Base-by-base conservation (phyloP, 2,113 vertebrate genomes). In the Choloepus hoffmanni region DNA sequence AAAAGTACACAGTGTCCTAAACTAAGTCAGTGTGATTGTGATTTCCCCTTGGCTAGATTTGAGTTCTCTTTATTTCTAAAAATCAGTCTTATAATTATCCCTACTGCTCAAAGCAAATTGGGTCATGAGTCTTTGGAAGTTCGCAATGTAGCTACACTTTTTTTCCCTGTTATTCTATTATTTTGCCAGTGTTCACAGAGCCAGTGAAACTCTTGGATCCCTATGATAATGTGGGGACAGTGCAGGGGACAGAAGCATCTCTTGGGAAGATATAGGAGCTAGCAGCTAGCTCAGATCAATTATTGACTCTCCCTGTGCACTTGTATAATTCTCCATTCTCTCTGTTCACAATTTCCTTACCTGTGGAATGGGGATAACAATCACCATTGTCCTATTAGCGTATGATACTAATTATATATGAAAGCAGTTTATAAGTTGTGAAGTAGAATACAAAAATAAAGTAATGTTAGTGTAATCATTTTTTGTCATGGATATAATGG, bases 31-130 rank as follows among this genome's bases (percentile, higher is more conserved):
- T 62, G 78, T 72, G 73, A 83, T 63, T 62, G 78, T 72, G 78
- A 83, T 63, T 88, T 96, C 83, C 28, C 77, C 82, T 90, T 60
- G 74, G 78, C 62, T 72, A 65, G 6, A 14, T 86, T 45, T 83
- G 30, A 78, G 33, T 11, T 48, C n/a, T 84, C 65, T 95, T 88
- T 36, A 67, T 94, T 92, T 78, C 45, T 45, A 67, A 92, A 84
- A 77, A 8, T n/a, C 33, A 62, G 8, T 60, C 43, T 87, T 85
- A 13, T 26, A 88, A 82, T 45, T 67, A 2, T 55, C 26, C 19
- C 45, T 85, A 33, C 62, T 48, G 10, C 48, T 83, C 62, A 67
- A 78, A 97, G 33, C 30, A 76, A 83, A 55, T 78, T 36, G 48
- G 11, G 72, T 85, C 53, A 91, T 74, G 40, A 30, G 11, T 58